Evolutionary conservation across 2,888 invertebrate genomes (phyloP), one percentile per base, ranked within the genome.

Genomic region (Steromphala cineraria): DNA sequence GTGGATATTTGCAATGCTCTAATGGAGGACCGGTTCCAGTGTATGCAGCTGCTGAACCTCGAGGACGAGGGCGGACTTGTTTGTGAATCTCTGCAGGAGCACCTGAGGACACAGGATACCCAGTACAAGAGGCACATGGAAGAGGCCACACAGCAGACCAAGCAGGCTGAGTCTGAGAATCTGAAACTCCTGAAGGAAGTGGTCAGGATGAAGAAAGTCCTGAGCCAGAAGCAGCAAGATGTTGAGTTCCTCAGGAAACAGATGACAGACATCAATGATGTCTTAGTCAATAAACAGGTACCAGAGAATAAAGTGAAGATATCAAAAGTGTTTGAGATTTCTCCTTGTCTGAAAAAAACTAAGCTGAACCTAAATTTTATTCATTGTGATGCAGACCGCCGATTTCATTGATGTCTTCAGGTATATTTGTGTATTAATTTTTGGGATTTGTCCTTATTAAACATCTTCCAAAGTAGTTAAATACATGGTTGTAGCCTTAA

Each of bases 21-120:
- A 17, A 86, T 90, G 76, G 88, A 88, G 46, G 90, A 90, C 56
- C 79, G 89, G 17, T 82, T 87, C 15, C 83, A 87, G 67, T 90
- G 90, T 85, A 80, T 89, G 15, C 83, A 87, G n/a, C 79, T 90
- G 1, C 76, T 91, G 55, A 81, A 78, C 2, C 7, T 78, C 24
- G 78, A 84, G 28, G 28, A 8, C 0, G 82, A 86, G 52, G 81
- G 75, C 36, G 71, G n/a, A 36, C 19, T 71, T 31, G 28, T 84
- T 10, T 79, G 75, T 53, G 67, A 79, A 4, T 75, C 74, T 53
- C 67, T 85, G 17, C 79, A 78, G 24, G 53, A 71, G 8, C 78
- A 83, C 10, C 40, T 83, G 8, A 80, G 80, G 21, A 79, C 81
- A 75, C 53, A 79, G 24, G 74, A 80, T 52, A 24, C 67, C 55